Evolutionary conservation across 2,888 invertebrate species (phyloP), one percentile per base, ranked within the genome.

Genomic region (Melipona beecheii): DNA sequence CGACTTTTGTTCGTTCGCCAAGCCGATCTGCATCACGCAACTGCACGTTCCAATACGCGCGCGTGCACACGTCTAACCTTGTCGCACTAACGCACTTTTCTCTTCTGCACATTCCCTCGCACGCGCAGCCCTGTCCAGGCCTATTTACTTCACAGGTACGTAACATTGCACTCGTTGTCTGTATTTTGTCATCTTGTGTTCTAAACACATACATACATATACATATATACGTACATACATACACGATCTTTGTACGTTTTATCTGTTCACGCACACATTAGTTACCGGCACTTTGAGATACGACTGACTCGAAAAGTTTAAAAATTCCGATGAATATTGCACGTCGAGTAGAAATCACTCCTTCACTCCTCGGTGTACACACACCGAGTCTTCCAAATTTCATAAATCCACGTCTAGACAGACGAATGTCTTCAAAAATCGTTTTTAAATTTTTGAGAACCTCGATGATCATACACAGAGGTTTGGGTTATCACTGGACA

Each of bases 61-160:
- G 36, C 73, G 36, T 2, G 21, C 64, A 31, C 64, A 19, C 19
- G 72, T 79, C 77, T 65, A 80, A 83, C 76, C 68, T 78, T 65
- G 66, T 66, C 76, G 90, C 90, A 90, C 91, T 91, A 89, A 91
- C 83, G 89, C 87, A 85, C 89, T 91, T 89, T 90, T 88, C 88
- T 89, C 84, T 76, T 89, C 74, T 91, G 89, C 91, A 90, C 91
- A 87, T 86, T 89, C 80, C 83, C 82, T 76, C 84, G 76, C 84
- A 78, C 80, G 86, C 87, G 88, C 91, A 91, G 91, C 89, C 84
- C 89, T 91, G 84, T 83, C 84, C 87, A 89, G 89, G 90, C 91
- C 91, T 87, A 90, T 91, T 81, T 91, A 91, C 85, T 89, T 91
- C 87, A 88, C 91, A 85, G 91, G 91, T 91, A 91, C 79, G 91